Evolutionary conservation across 2,888 invertebrate species (phyloP).

Genomic region (Suillia variegata): DNA sequence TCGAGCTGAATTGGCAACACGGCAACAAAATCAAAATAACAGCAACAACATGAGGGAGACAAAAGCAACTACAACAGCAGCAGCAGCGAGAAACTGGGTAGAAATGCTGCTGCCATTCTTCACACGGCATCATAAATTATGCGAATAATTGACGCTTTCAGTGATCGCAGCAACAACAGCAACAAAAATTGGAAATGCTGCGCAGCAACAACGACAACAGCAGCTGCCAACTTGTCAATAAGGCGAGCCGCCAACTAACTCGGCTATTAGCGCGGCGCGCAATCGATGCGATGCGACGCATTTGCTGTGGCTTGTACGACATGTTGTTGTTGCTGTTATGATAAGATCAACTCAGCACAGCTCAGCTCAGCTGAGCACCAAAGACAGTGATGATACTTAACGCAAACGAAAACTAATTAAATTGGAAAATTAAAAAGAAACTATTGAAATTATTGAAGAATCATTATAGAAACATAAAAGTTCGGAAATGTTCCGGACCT

Average conservation of each 20-base stretch:
- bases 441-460: too few relatives aligned
- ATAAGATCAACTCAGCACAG: constrained; percentile 28
- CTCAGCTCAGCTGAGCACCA: too few relatives aligned
- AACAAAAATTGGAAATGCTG: constrained; percentile 47
- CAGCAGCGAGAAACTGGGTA: constrained; percentile 32
- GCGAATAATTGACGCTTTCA: constrained; percentile 59
- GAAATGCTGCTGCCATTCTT: constrained; percentile 53
- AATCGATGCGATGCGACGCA: too few relatives aligned
- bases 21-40: constrained; percentile 6
- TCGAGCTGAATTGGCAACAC: neutral
- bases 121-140: constrained; percentile 59
- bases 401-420: too few relatives aligned
- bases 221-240: constrained; percentile 1
- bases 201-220: constrained; percentile 13
- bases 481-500: too few relatives aligned
- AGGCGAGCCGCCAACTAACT: neutral
- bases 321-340: too few relatives aligned
- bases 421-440: too few relatives aligned
- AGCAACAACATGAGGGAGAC: neutral
- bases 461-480: too few relatives aligned
- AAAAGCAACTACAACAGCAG: neutral
- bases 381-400: too few relatives aligned
- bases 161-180: too few relatives aligned
- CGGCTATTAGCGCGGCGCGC: constrained; percentile 7
- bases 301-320: constrained; percentile 18